A percentile compares a stretch with the other conserved stretches of the same genome.
Evolutionary conservation across 1,140 invertebrate genomes (phyloP).

Genomic region (Trachelipus rathkii): DNA sequence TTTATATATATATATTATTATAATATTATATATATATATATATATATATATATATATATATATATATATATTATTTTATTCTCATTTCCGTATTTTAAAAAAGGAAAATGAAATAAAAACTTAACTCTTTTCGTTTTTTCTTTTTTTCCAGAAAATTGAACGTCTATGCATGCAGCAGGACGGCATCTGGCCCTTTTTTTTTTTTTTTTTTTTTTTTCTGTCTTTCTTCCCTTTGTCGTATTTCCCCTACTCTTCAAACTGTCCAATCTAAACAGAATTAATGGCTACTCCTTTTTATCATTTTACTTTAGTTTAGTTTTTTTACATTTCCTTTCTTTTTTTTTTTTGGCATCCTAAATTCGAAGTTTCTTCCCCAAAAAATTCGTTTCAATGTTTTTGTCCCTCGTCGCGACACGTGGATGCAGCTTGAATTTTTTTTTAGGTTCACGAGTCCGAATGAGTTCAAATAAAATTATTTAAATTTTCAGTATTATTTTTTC

Average conservation of each 20-base stretch:
- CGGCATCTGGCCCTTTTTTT: not conserved
- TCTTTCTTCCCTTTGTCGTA: not conserved
- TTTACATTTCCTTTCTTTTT: not conserved
- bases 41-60: no score
- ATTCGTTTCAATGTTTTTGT: not conserved
- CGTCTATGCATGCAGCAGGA: not conserved
- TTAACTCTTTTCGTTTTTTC: no score
- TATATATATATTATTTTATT: no score
- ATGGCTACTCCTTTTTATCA: not conserved
- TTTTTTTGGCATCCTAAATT: not conserved
- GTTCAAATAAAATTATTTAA: not conserved
- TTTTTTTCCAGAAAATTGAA: not conserved
- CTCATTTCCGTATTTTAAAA: no score
- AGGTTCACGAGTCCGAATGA: not conserved
- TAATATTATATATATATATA: no score
- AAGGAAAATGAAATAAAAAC: no score
- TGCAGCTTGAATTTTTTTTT: not conserved
- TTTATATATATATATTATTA: no score
- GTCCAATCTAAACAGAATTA: constrained; percentile 3
- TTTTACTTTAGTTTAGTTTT: constrained; percentile 2
- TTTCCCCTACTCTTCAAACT: not conserved
- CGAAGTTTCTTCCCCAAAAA: constrained; percentile 1
- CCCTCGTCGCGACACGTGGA: not conserved
- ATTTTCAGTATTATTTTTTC: not conserved
- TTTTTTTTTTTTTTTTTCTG: not conserved